These are phyloP conservation scores for Hypomecis atomaria DNA, from an alignment of 2,888 invertebrate species.

Conservation along the genomic window DNA sequence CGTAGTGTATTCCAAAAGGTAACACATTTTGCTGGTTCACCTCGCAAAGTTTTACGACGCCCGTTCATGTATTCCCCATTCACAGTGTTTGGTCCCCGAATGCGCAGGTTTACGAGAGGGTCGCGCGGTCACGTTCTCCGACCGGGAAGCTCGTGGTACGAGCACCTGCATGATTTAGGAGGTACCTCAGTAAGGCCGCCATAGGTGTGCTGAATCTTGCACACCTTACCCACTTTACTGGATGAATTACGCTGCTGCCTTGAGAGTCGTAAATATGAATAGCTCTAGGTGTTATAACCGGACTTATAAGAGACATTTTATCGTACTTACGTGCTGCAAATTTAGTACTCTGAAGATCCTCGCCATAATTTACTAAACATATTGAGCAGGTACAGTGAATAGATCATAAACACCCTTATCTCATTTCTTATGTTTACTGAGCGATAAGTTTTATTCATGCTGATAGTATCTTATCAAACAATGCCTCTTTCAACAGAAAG, in stretches of 20 bases:
- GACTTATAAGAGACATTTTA: constrained; percentile 14
- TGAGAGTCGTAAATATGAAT: constrained; percentile 18
- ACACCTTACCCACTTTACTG: constrained; percentile 18
- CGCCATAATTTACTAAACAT: neutral
- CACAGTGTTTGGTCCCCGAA: constrained; percentile 28
- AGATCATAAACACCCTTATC: constrained; percentile 2
- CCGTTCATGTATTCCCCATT: constrained; percentile 34
- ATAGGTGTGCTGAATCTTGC: constrained; percentile 12
- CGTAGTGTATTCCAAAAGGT: constrained; percentile 27
- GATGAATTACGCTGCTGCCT: constrained; percentile 12
- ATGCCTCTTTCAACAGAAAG: constrained; percentile 5
- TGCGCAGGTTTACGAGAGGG: constrained; percentile 30
- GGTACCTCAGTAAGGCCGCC: neutral
- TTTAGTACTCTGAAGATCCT: neutral
- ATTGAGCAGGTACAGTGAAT: neutral
- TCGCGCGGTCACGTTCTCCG: constrained; percentile 26
- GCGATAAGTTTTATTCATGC: constrained; percentile 12
- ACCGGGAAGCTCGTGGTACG: constrained; percentile 21
- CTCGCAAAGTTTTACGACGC: constrained; percentile 32
- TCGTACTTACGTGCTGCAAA: constrained; percentile 5
- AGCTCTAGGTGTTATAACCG: constrained; percentile 11
- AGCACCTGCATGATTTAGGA: constrained; percentile 31
- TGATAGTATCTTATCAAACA: constrained; percentile 21
- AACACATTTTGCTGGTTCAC: constrained; percentile 32
- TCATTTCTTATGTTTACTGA: constrained; percentile 14